Base-by-base conservation (phyloP, 2,113 vertebrate species). In the Chaetodon trifascialis region DNA sequence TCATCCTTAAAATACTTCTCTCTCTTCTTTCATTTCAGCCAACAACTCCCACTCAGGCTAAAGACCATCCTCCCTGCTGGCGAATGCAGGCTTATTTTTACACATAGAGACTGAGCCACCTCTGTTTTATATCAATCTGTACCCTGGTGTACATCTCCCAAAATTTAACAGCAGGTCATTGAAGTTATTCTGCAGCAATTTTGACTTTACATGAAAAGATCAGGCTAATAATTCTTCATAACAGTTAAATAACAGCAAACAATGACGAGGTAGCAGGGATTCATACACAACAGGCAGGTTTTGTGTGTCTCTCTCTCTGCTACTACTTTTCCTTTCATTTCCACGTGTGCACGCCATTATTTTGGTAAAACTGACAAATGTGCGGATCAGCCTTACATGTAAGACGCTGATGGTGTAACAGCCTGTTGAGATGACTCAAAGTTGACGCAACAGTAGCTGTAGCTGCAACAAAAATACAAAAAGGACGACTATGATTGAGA, bases 21-120 rank as follows among this genome's bases (percentile, higher is more conserved):
- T 65, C 42, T 87, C 51, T 74, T 84, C 76, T 91, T 92, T 85
- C 40, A 42, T 70, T 91, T 64, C 60, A 87, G 86, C 89, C 86
- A 87, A 58, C 66, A 51, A 77, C 92, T 82, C 93, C 93, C 88
- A 94, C 93, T 87, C 93, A 88, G 86, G 91, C 63, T 85, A 90
- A 88, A 92, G 90, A 89, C 63, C 88, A 87, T 84, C 79, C 72
- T 89, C 84, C 89, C 87, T 88, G 89, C 84, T 87, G 88, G 84
- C 34, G 15, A 73, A 77, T 54, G 46, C 71, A 72, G 44, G 46
- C 71, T 80, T 91, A 86, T 91, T 89, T 90, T 87, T 74, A 70
- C 60, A 66, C 58, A 46, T 4, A 21, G 19, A 87, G 70, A 86
- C 42, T 73, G 23, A 80, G 65, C 63, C 62, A 81, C 70, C 80